Evolutionary conservation across 92 coral and sea anemone genomes (phyloP), one percentile per base, ranked within the genome.

Genomic region (Diadumene lineata): DNA sequence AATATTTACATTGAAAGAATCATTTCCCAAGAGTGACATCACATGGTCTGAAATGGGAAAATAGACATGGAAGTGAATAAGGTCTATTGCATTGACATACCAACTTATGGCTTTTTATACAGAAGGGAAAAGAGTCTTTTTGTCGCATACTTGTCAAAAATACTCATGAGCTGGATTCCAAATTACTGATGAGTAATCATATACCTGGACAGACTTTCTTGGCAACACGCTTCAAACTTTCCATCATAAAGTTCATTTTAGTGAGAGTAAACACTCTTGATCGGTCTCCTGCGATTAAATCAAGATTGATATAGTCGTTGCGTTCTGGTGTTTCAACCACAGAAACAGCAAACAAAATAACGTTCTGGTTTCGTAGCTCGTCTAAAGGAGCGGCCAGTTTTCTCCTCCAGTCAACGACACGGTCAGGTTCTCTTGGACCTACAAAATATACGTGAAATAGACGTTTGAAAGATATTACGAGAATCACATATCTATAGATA

Each of bases 221-320:
- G 27, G 61, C 24, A 13, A 34, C 66, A 7, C 81, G 81, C 27
- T 19, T 44, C 21, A 76, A 64, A 66, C 81, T 76, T 66, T 66
- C 72, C 7, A 19, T 31, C 30, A 76, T 26, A 22, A 22, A 17
- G 1, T 53, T 50, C 50, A 66, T 23, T 19, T 53, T 55, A 44
- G 18, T 17, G 13, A 66, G 34, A 22, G 58, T 68, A 26, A 78
- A 78, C 8, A 78, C 82, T 38, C 82, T 56, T n/a, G 75, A 29
- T 2, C 82, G 63, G 50, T 78, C 82, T 38, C 82, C 82, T 0
- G 82, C 82, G 13, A 78, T 33, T 2, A 69, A 53, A 10, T 78
- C 72, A 8, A 78, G 27, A 19, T 55, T 56, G 64, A n/a, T 18
- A 43, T 50, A 78, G 75, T 56, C 75, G 31, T 68, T 23, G 63